Percentiles rank a stretch among this genome's conserved stretches.
Evolutionary conservation across 1,140 invertebrate genomes (phyloP).

Genomic region (Oryctes rhinoceros): DNA sequence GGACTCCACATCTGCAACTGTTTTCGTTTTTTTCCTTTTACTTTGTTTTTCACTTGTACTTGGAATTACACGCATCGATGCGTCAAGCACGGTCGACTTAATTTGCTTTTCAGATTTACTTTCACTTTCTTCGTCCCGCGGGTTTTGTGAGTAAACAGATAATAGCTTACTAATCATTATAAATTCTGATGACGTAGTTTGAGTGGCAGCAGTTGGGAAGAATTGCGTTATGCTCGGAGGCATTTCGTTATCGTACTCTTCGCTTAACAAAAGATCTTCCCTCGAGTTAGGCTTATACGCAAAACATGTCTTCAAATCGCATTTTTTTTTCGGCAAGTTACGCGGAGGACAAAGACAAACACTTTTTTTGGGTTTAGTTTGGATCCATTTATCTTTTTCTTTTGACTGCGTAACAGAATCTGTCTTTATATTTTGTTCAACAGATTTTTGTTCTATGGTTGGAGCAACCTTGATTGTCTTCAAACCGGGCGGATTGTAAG

Average conservation of each 20-base stretch:
- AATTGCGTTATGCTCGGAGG: conserved; percentile 26
- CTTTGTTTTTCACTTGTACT: no score
- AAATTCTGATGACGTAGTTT: conserved; percentile 35
- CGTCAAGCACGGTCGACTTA: neutral
- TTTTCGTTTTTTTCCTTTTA: no score
- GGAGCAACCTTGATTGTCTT: neutral
- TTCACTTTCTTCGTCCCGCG: no score
- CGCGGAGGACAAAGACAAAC: neutral
- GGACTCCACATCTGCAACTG: no score
- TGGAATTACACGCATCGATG: neutral
- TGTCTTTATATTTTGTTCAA: neutral
- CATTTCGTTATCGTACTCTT: conserved; percentile 13
- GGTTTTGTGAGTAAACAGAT: neutral
- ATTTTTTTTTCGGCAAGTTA: neutral
- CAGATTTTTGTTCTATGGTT: neutral
- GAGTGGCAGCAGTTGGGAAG: conserved; percentile 15
- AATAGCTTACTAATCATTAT: conserved; percentile 17
- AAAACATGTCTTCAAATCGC: neutral
- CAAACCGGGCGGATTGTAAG: conserved; percentile 13
- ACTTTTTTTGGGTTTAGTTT: neutral
- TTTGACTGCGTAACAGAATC: neutral
- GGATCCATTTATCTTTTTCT: conserved; percentile 1
- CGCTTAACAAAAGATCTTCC: neutral
- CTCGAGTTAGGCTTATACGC: neutral
- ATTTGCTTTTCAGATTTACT: neutral